Percentiles rank a stretch among this genome's conserved stretches.
These are phyloP conservation scores for Germaria angustata DNA, from an alignment of 2,888 invertebrate genomes.

Conservation along the genomic window DNA sequence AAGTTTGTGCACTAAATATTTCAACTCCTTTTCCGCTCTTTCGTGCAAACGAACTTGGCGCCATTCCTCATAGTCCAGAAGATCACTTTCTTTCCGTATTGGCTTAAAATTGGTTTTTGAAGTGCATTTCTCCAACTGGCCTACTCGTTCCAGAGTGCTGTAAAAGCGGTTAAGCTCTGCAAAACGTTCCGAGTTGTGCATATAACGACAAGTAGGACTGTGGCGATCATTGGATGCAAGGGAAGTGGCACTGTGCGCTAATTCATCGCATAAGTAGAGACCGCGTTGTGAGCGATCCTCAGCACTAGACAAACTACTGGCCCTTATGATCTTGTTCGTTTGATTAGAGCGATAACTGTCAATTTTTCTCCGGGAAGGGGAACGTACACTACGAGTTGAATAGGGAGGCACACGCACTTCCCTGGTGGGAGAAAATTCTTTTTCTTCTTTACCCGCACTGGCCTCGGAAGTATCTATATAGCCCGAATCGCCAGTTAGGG, in stretches of 20 bases:
- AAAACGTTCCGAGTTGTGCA: constrained; percentile 86
- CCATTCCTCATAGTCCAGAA: constrained; percentile 94
- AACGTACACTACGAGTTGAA: constrained; percentile 80
- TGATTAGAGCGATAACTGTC: constrained; percentile 78
- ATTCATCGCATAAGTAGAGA: constrained; percentile 76
- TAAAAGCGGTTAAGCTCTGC: constrained; percentile 92
- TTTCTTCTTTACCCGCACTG: constrained; percentile 82
- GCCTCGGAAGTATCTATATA: constrained; percentile 12
- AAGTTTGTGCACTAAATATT: constrained; percentile 87
- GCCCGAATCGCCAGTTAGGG: constrained; percentile 42
- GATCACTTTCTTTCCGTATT: constrained; percentile 87
- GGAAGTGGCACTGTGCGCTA: constrained; percentile 77
- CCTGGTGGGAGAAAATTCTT: constrained; percentile 80
- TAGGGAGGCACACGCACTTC: constrained; percentile 81
- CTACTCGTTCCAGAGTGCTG: constrained; percentile 90
- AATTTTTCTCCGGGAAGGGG: constrained; percentile 85
- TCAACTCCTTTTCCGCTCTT: constrained; percentile 90
- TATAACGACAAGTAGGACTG: constrained; percentile 78
- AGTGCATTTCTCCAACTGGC: constrained; percentile 89
- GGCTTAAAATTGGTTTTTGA: constrained; percentile 86
- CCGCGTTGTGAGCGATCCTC: constrained; percentile 79
- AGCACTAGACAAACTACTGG: constrained; percentile 85
- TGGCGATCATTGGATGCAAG: constrained; percentile 81
- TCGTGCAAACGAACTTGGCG: constrained; percentile 89
- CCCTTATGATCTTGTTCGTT: constrained; percentile 81